These are phyloP conservation scores for Drosophila oshimai DNA, from an alignment of 1,140 invertebrate genomes.

Conservation along the genomic window DNA sequence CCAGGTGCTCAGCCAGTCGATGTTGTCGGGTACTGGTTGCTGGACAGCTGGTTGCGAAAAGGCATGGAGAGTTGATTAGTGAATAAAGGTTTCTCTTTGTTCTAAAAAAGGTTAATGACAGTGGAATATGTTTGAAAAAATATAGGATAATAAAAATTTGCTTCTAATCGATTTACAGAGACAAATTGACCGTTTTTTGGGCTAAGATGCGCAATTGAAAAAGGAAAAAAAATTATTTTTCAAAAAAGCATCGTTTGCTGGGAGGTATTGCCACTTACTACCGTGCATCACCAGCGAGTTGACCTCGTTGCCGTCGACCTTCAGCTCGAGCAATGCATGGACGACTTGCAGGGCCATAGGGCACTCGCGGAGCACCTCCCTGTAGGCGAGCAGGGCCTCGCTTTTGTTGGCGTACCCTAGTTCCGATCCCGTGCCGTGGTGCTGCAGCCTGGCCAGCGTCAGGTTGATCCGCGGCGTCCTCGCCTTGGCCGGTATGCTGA, in stretches of 20 bases:
- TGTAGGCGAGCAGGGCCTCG: slow-evolving; percentile 88
- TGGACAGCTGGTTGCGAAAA: slow-evolving; percentile 1
- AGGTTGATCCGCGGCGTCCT: slow-evolving; percentile 88
- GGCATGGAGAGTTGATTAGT: neutral
- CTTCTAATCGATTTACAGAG: too few species aligned
- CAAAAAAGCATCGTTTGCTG: too few species aligned
- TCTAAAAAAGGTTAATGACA: neutral
- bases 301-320: slow-evolving; percentile 88
- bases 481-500: slow-evolving; percentile 87
- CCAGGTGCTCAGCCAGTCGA: slow-evolving; percentile 87
- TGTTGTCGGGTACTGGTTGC: slow-evolving; percentile 80
- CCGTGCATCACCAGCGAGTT: slow-evolving; percentile 87
- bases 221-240: too few species aligned
- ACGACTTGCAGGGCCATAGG: slow-evolving; percentile 89
- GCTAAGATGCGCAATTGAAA: too few species aligned
- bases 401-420: slow-evolving; percentile 86
- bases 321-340: slow-evolving; percentile 87
- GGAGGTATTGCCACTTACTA: too few species aligned
- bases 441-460: slow-evolving; percentile 88
- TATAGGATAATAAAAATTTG: too few species aligned
- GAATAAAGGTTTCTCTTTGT: too few species aligned
- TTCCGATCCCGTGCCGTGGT: slow-evolving; percentile 84
- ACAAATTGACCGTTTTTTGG: too few species aligned
- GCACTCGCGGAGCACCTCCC: slow-evolving; percentile 90
- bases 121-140: neutral